These are phyloP conservation scores for Rhyacophila brunnea DNA, from an alignment of 1,140 invertebrate genomes.

Conservation along the genomic window DNA sequence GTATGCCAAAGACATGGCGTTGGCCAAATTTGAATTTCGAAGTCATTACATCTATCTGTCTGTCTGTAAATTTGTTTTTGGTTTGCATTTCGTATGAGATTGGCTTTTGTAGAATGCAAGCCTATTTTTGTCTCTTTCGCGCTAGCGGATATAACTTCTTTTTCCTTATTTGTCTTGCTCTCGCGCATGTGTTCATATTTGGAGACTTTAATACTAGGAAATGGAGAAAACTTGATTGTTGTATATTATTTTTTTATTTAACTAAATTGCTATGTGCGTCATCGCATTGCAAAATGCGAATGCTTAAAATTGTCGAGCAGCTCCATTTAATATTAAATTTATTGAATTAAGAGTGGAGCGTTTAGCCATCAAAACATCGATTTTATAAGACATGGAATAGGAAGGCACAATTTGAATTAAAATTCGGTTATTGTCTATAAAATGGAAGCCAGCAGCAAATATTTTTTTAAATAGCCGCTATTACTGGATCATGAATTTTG, in stretches of 20 bases:
- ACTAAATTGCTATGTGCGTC: too few species aligned
- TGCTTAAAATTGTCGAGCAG: too few species aligned
- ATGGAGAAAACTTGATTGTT: slow-evolving; percentile 7
- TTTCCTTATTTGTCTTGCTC: background rate
- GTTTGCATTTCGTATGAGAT: slow-evolving; percentile 1
- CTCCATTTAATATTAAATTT: background rate
- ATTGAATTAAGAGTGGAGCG: background rate
- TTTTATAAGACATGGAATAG: background rate
- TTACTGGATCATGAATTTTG: too few species aligned
- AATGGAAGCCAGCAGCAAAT: too few species aligned
- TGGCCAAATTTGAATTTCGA: background rate
- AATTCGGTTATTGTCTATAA: too few species aligned
- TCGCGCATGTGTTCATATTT: background rate
- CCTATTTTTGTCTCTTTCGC: background rate
- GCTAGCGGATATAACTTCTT: background rate
- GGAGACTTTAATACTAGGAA: slow-evolving; percentile 18
- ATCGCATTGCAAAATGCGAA: too few species aligned
- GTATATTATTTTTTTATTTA: too few species aligned
- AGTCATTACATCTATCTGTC: background rate
- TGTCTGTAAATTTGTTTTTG: slow-evolving; percentile 1
- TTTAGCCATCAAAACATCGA: background rate
- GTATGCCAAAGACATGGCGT: background rate
- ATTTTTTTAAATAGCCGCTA: too few species aligned
- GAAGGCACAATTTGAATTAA: too few species aligned
- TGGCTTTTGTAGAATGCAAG: background rate